Evolutionary conservation across 2,113 vertebrate species (phyloP), one percentile per base, ranked within the genome.

Genomic region (Capreolus pygargus): DNA sequence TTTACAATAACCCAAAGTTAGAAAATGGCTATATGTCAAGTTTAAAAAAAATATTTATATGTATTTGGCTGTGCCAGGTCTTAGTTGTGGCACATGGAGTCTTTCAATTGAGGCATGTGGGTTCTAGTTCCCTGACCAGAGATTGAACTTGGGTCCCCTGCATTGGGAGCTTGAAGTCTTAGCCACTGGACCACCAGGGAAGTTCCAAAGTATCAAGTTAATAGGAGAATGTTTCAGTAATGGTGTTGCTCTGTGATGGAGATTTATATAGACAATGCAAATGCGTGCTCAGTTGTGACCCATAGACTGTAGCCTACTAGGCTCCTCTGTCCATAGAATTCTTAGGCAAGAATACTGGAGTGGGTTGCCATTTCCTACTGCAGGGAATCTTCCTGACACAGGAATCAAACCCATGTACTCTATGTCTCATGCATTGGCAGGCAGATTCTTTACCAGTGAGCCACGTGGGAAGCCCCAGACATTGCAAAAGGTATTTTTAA

Each of bases 211-310:
- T 47, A 14, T 78, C 45, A 60, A 4, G 1, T 15, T 54, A 79
- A 67, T 21, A 81, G 45, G 27, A 85, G 25, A 93, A 39, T 36
- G n/a, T 67, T 78, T 88, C 50, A 67, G 84, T 52, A 61, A 70
- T 33, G 70, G 30, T 11, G 39, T 21, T 14, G 39, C 9, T 78
- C 23, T 47, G 4, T 10, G 45, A 27, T 74, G 55, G 91, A 67
- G 23, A 79, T 82, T 91, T 60, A 43, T 28, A 13, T 5, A 30
- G 23, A 60, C 33, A 7, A 14, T 81, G 16, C 12, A 58, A 90
- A 88, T 27, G 12, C 0, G 0, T 76, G 39, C 39, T 76, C 23
- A 43, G 3, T 43, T 76, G 39, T 3, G 0, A 43, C 39, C 70
- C 39, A 76, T 25, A 27, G 39, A 76, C 39, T 76, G 23, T 43